Percentiles rank a stretch among this genome's conserved stretches.
Conservation (phyloP, 2,888 invertebrate species). For the Apoda limacodes region DNA sequence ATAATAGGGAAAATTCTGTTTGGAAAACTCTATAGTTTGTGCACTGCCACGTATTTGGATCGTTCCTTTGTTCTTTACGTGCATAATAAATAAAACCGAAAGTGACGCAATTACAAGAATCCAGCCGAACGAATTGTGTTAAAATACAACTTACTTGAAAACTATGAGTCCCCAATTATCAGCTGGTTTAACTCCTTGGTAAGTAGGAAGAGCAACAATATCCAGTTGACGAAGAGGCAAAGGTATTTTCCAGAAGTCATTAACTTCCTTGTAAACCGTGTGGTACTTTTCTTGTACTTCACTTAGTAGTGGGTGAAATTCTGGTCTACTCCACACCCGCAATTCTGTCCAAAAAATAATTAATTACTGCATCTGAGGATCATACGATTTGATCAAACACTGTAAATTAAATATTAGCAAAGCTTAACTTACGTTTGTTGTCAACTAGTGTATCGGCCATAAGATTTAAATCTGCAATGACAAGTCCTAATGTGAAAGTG, state of each 20-base stretch:
- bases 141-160: slow-evolving; percentile 72
- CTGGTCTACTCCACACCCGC: slow-evolving; percentile 74
- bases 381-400: neutral
- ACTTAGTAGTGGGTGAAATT: slow-evolving; percentile 69
- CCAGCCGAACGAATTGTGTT: neutral
- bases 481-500: slow-evolving; percentile 79
- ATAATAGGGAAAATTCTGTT: too few species aligned
- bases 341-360: slow-evolving; percentile 39
- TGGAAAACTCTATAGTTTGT: too few species aligned
- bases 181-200: slow-evolving; percentile 76
- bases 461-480: slow-evolving; percentile 74
- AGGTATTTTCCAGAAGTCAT: slow-evolving; percentile 73
- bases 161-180: slow-evolving; percentile 85
- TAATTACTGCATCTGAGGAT: too few species aligned
- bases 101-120: neutral
- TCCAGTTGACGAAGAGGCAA: slow-evolving; percentile 77
- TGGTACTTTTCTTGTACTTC: slow-evolving; percentile 70
- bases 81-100: slow-evolving; percentile 1
- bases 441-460: slow-evolving; percentile 36
- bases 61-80: slow-evolving; percentile 1
- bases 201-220: slow-evolving; percentile 78
- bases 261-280: slow-evolving; percentile 68
- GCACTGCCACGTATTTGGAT: too few species aligned
- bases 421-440: slow-evolving; percentile 38
- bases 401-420: neutral